Evolutionary conservation across 2,797 vertebrate species (phyloP), one percentile per base, ranked within the genome.

Genomic region (Hafferia zeledoni): DNA sequence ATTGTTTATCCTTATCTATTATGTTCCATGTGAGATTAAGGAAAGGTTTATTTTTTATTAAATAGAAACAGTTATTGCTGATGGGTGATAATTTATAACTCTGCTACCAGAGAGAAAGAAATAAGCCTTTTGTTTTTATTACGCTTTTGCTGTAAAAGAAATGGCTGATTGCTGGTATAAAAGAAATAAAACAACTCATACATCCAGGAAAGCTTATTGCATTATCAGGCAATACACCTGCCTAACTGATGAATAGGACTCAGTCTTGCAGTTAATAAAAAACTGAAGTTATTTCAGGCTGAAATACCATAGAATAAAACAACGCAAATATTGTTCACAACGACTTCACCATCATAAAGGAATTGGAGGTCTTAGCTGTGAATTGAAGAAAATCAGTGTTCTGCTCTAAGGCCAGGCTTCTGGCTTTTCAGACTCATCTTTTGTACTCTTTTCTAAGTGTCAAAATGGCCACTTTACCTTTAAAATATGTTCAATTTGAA

Each of bases 201-300:
- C 90, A 96, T 97, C 88, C 89, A 96, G 94, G 75, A 95, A 91
- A 97, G 93, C 97, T 97, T 97, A 97, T 97, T 98, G 95, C 95
- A 97, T 98, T 98, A 98, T 97, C 96, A 97, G 92, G 97, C 95
- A 97, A 97, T 98, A 96, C 97, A 97, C 96, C 96, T 97, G 97
- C 97, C 97, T 96, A 89, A 94, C 98, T 98, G 97, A 98, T 98
- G 97, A 98, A 98, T 98, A 98, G 97, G 94, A 96, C 95, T 98
- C 97, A 95, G 90, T 95, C 96, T 97, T 96, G 91, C 92, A 97
- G 97, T 97, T 98, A 98, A 98, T 98, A 98, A 97, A 97, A 97
- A 71, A 35, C 86, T 37, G 65, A 89, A 97, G 96, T 98, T 98
- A 97, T 97, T 98, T 97, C 92, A 94, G 85, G 25, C 47, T 90